Conservation (phyloP, 2,888 invertebrate genomes). For the Pteria penguin region DNA sequence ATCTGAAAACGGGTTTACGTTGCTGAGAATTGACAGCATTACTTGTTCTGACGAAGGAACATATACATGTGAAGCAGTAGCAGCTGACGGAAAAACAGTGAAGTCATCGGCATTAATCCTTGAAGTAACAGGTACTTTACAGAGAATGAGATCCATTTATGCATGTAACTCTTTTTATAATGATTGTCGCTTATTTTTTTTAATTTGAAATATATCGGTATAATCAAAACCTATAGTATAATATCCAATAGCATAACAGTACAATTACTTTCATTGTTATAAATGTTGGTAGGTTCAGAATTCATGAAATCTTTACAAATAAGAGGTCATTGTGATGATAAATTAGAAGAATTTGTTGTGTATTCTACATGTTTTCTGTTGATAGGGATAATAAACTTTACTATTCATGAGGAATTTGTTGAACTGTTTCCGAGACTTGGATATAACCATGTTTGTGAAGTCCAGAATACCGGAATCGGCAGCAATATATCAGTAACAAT, state of each 20-base stretch:
- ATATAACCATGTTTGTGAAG: background rate
- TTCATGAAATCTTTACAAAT: too few species aligned
- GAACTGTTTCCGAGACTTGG: background rate
- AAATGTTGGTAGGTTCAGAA: too few species aligned
- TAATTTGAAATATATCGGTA: too few species aligned
- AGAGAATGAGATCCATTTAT: too few species aligned
- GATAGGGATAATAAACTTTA: background rate
- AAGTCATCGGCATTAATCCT: background rate
- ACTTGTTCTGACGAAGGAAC: background rate
- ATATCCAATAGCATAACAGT: too few species aligned
- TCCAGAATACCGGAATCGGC: background rate
- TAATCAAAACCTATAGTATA: too few species aligned
- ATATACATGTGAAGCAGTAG: background rate
- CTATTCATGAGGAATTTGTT: background rate
- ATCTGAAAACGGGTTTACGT: background rate
- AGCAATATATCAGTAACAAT: background rate
- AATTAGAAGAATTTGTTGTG: too few species aligned
- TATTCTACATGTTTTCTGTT: too few species aligned
- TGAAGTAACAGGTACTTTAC: background rate
- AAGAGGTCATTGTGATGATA: too few species aligned
- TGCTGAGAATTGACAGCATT: background rate
- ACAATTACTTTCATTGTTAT: too few species aligned
- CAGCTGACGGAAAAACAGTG: background rate
- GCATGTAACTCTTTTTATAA: too few species aligned
- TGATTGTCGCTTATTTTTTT: too few species aligned